Evolutionary conservation across 2,797 vertebrate species (phyloP).

Genomic region (Falco rusticolus): DNA sequence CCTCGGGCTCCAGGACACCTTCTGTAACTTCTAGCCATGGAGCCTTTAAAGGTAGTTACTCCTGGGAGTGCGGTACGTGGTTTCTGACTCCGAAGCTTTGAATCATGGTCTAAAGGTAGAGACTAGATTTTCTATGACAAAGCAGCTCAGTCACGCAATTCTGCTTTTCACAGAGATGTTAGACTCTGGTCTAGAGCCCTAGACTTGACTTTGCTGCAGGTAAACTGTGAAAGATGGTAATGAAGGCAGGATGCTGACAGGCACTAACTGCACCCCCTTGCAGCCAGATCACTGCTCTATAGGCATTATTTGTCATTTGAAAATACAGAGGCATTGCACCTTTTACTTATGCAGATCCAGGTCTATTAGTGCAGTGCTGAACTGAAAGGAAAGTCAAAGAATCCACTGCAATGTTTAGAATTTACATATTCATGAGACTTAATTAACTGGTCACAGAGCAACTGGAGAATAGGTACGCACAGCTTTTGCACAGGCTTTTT

Average conservation of each 20-base stretch:
- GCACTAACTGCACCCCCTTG: not conserved
- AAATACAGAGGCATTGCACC: not conserved
- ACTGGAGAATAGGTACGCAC: not conserved
- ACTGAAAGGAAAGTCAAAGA: conserved; percentile 2
- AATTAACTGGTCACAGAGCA: conserved; percentile 8
- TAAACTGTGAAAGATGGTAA: not conserved
- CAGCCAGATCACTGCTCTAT: not conserved
- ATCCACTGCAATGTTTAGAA: not conserved
- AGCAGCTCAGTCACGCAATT: not conserved
- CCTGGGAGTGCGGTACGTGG: not conserved
- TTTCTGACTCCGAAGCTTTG: not conserved
- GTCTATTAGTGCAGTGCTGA: not conserved
- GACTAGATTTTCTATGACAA: not conserved
- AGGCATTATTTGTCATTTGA: not conserved
- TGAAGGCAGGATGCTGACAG: not conserved
- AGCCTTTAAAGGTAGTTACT: not conserved
- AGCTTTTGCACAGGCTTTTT: not conserved
- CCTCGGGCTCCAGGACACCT: not conserved
- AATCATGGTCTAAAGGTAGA: not conserved
- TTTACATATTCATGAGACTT: conserved; percentile 31
- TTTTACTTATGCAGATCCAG: not conserved
- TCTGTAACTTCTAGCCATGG: not conserved
- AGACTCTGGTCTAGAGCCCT: not conserved
- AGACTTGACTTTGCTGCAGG: conserved; percentile 22
- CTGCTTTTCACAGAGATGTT: not conserved